Base-by-base conservation (phyloP, 2,888 invertebrate genomes). In the Eupithecia centaureata region DNA sequence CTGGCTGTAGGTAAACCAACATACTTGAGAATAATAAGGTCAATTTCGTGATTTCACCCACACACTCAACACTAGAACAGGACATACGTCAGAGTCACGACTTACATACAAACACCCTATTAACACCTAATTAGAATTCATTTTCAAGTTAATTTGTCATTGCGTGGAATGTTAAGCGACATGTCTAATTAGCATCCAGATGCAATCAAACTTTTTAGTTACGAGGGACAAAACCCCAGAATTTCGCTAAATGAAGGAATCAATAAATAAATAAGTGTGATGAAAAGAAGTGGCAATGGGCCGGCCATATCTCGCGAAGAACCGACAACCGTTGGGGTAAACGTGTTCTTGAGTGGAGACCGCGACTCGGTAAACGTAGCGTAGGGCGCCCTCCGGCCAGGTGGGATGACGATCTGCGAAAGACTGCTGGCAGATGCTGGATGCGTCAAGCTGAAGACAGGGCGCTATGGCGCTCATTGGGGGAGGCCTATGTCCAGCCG, bases 81-180 rank as follows among this genome's bases (percentile, higher is more conserved):
- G 70, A 64, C 76, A 76, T 69, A 73, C 75, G 66, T 77, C 79
- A 75, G 67, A 65, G 76, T 75, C 76, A 64, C 56, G 25, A 65
- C 51, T 12, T 64, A 77, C 85, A 88, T 87, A 75, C 73, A 86
- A 88, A 71, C 76, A 82, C 80, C 76, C 74, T 69, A 79, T 79
- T 79, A 81, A 79, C 82, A 82, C 79, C 76, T 76, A 81, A 83
- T 85, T 85, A 80, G 77, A 78, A 72, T 77, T 75, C 76, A 83
- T 82, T 80, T 83, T 82, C 81, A 79, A 81, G 79, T 81, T 83
- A 84, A 86, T 82, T 82, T 63, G 76, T 69, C 71, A 63, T 70
- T 75, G 70, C 68, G 63, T 62, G 65, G 82, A 77, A 84, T 80
- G 71, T 68, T 67, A 77, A 78, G 76, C 73, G 75, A 75, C 59